Percentiles rank a stretch among this genome's conserved stretches.
phyloP scores from a whole-genome alignment of 35 echinoderm and acorn worm species.

The Apostichopus californicus region DNA sequence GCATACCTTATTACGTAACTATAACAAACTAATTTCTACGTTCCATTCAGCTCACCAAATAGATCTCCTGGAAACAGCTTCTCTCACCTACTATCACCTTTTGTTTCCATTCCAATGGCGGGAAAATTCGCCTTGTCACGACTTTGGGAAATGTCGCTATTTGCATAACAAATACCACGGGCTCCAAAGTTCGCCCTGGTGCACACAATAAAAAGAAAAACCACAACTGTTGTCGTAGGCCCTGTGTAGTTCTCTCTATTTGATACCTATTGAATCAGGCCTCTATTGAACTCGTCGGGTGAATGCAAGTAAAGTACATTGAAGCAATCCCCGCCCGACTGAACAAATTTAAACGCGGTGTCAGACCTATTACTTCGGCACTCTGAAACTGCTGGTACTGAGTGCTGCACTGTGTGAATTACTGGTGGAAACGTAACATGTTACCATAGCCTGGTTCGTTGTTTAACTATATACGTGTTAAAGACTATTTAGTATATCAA shows the following conservation, averaged over 20 bases:
- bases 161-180: slow-evolving; percentile 59
- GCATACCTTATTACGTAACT: slow-evolving; percentile 49
- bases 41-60: slow-evolving; percentile 23
- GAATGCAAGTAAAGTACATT: slow-evolving; percentile 52
- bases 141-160: slow-evolving; percentile 50
- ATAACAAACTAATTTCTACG: slow-evolving; percentile 3
- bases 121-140: slow-evolving; percentile 54
- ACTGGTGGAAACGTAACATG: neutral
- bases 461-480: neutral
- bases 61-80: slow-evolving; percentile 28
- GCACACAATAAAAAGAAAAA: slow-evolving; percentile 54
- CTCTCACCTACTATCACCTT: slow-evolving; percentile 21
- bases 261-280: slow-evolving; percentile 42
- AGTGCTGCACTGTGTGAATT: neutral
- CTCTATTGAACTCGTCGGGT: slow-evolving; percentile 4
- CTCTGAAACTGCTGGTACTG: slow-evolving; percentile 20
- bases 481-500: neutral
- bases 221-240: slow-evolving; percentile 52
- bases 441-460: neutral
- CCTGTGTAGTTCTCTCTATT: slow-evolving; percentile 24
- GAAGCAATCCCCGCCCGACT: slow-evolving; percentile 56
- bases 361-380: slow-evolving; percentile 21
- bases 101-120: slow-evolving; percentile 46
- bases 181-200: slow-evolving; percentile 54
- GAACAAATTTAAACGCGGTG: slow-evolving; percentile 58